Evolutionary conservation across 2,113 vertebrate species (phyloP).

Genomic region (Rousettus leschenaultii): DNA sequence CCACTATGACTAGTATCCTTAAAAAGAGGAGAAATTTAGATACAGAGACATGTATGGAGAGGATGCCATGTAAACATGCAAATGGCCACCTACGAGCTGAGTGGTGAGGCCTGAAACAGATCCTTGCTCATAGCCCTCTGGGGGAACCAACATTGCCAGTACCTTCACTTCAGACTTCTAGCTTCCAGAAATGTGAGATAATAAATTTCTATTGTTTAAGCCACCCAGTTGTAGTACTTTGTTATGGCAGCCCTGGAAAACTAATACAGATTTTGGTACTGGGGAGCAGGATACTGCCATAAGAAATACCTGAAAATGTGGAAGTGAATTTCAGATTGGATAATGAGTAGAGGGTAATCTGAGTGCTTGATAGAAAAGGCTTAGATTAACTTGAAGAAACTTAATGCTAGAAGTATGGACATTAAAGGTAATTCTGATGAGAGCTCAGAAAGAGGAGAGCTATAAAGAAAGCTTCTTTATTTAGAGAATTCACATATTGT

Average conservation of each 20-base stretch:
- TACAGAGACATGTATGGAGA: not conserved
- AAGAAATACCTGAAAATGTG: not conserved
- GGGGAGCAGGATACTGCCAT: not conserved
- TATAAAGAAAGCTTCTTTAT: not conserved
- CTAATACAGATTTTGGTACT: not conserved
- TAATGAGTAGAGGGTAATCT: not conserved
- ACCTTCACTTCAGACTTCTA: not conserved
- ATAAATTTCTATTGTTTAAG: not conserved
- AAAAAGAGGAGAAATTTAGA: not conserved
- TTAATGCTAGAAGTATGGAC: not conserved
- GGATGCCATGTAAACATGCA: not conserved
- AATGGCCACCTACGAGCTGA: not conserved
- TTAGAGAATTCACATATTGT: not conserved
- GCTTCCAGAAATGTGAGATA: not conserved
- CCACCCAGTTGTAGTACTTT: not conserved
- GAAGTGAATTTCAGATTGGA: not conserved
- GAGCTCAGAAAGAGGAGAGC: not conserved
- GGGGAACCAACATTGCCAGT: not conserved
- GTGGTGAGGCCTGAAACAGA: not conserved
- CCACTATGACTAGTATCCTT: not conserved
- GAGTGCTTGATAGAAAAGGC: not conserved
- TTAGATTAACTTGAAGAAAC: not conserved
- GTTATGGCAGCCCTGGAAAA: not conserved
- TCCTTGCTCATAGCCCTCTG: not conserved
- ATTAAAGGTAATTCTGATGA: not conserved